Evolutionary conservation across 2,888 invertebrate species (phyloP).

Genomic region (Boloria euphrosyne): DNA sequence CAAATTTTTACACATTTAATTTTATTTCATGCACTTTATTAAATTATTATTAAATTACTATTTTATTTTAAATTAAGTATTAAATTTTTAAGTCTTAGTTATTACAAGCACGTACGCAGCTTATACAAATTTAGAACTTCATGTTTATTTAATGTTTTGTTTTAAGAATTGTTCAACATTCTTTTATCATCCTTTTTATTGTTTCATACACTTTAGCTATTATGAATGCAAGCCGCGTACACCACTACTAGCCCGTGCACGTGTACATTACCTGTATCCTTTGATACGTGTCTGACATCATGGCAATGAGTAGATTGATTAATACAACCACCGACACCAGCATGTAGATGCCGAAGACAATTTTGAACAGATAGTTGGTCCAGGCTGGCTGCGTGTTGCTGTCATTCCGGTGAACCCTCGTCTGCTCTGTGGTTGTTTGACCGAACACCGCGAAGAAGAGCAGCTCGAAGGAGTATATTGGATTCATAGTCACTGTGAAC

Average conservation of each 20-base stretch:
- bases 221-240: slow-evolving; percentile 18
- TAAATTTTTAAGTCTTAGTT: too few relatives aligned
- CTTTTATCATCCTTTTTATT: slow-evolving; percentile 8
- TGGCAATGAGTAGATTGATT: slow-evolving; percentile 99
- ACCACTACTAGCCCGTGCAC: slow-evolving; percentile 38
- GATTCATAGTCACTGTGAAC: slow-evolving; percentile 94
- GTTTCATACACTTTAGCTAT: slow-evolving; percentile 7
- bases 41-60: too few relatives aligned
- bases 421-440: slow-evolving; percentile 91
- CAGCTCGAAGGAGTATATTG: slow-evolving; percentile 96
- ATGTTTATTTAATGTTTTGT: slow-evolving; percentile 5
- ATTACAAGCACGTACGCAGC: too few relatives aligned
- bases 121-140: not conserved
- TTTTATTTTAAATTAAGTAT: too few relatives aligned
- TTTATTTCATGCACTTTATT: too few relatives aligned
- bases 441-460: slow-evolving; percentile 99
- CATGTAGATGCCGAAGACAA: slow-evolving; percentile 97
- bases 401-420: slow-evolving; percentile 85
- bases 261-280: slow-evolving; percentile 92
- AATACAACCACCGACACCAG: slow-evolving; percentile 99
- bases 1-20: too few relatives aligned
- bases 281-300: slow-evolving; percentile 99
- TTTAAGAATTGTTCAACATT: not conserved
- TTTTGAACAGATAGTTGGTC: slow-evolving; percentile 94
- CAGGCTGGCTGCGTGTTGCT: slow-evolving; percentile 87